Conservation (phyloP, 2,797 vertebrate species). For the Dipus sagitta region DNA sequence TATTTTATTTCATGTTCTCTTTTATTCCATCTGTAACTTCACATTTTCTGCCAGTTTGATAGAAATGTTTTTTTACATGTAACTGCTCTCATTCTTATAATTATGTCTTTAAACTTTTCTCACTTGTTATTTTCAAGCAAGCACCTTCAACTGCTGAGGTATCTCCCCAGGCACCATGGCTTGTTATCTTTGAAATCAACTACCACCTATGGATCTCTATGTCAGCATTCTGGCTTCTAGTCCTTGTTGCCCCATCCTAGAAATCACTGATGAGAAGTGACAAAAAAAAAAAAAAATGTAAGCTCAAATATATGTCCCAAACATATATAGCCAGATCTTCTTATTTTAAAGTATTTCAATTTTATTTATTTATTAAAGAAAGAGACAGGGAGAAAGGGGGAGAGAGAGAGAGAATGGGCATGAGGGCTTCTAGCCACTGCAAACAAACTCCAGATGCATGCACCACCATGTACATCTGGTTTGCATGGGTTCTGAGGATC, state of each 20-base stretch:
- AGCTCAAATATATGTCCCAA: background rate
- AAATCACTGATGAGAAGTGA: background rate
- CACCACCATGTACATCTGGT: too few species aligned
- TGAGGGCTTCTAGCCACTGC: too few species aligned
- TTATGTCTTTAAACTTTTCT: background rate
- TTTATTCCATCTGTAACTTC: background rate
- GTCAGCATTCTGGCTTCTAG: background rate
- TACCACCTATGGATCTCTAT: conserved; percentile 10
- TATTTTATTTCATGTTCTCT: too few species aligned
- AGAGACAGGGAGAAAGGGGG: too few species aligned
- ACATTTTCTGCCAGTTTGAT: background rate
- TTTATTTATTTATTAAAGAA: too few species aligned
- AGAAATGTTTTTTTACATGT: background rate
- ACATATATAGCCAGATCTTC: background rate
- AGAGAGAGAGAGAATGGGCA: too few species aligned
- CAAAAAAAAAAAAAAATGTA: background rate
- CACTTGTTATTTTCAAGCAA: background rate
- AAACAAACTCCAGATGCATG: too few species aligned
- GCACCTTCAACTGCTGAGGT: too few species aligned
- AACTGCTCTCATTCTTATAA: background rate
- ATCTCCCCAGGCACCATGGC: background rate
- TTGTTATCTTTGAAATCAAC: background rate
- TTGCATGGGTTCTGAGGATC: too few species aligned
- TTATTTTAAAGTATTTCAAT: background rate
- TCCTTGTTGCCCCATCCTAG: background rate